A percentile compares a stretch with the other conserved stretches of the same genome.
Conservation (phyloP, 2,888 invertebrate species). For the Oscheius sp. region DNA sequence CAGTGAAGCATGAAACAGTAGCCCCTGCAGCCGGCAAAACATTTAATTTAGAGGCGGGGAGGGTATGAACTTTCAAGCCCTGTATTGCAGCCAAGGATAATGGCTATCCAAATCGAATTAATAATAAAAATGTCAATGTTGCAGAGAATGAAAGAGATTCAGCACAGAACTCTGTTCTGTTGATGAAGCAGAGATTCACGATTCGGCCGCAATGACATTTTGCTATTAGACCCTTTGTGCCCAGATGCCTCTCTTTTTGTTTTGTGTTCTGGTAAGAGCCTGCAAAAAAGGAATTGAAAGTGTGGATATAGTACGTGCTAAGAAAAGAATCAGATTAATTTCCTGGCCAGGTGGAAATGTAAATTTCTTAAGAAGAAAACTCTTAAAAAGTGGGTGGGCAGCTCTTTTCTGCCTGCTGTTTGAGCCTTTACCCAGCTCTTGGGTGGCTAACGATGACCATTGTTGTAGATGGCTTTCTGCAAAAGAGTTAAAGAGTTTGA, state of each 20-base stretch:
- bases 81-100: too few species aligned
- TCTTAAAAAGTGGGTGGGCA: not conserved
- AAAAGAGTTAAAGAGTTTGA: too few species aligned
- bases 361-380: not conserved
- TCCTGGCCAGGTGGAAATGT: too few species aligned
- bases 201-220: constrained; percentile 17
- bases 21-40: not conserved
- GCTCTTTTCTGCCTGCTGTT: too few species aligned
- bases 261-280: not conserved
- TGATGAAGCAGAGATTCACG: constrained; percentile 18
- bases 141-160: not conserved
- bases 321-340: too few species aligned
- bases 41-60: constrained; percentile 3
- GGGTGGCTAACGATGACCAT: not conserved
- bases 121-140: not conserved
- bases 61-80: too few species aligned
- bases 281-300: not conserved
- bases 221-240: constrained; percentile 14
- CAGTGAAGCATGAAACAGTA: constrained; percentile 17
- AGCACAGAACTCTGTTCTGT: not conserved
- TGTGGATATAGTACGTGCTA: too few species aligned
- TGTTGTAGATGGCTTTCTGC: too few species aligned
- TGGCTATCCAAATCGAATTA: not conserved
- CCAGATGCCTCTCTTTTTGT: not conserved
- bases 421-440: not conserved